phyloP scores from a whole-genome alignment of 2,797 vertebrate species.

The Meriones psammophilus region DNA sequence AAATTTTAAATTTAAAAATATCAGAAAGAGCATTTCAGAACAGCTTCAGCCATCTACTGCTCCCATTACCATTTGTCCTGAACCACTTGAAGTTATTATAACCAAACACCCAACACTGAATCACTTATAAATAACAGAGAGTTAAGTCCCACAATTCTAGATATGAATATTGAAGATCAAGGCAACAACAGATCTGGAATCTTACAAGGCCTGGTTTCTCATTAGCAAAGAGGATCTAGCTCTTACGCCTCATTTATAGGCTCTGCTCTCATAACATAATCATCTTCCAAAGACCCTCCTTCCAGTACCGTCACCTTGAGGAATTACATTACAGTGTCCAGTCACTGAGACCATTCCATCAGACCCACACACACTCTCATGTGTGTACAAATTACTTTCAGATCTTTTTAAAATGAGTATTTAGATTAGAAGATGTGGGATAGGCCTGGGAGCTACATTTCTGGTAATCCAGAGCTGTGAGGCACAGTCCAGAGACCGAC shows the following conservation, averaged over 20 bases:
- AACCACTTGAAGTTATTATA: no score
- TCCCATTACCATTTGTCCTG: not conserved
- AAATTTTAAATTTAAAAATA: not conserved
- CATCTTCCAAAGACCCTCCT: no score
- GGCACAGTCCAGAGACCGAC: not conserved
- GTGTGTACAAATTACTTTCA: not conserved
- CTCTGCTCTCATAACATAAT: not conserved
- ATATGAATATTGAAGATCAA: not conserved
- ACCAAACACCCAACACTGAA: not conserved
- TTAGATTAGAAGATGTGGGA: not conserved
- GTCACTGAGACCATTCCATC: not conserved
- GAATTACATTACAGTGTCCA: not conserved
- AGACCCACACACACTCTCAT: not conserved
- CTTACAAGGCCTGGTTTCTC: not conserved
- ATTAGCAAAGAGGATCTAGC: not conserved
- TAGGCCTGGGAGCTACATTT: not conserved
- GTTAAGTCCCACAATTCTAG: not conserved
- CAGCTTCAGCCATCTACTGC: accelerated
- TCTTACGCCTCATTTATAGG: not conserved
- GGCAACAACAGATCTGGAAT: not conserved
- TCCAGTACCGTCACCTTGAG: not conserved
- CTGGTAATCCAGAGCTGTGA: not conserved
- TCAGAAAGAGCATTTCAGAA: not conserved
- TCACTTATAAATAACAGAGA: not conserved
- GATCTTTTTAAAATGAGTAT: not conserved